phyloP scores from a whole-genome alignment of 2,113 vertebrate species.

The Caranx ignobilis region DNA sequence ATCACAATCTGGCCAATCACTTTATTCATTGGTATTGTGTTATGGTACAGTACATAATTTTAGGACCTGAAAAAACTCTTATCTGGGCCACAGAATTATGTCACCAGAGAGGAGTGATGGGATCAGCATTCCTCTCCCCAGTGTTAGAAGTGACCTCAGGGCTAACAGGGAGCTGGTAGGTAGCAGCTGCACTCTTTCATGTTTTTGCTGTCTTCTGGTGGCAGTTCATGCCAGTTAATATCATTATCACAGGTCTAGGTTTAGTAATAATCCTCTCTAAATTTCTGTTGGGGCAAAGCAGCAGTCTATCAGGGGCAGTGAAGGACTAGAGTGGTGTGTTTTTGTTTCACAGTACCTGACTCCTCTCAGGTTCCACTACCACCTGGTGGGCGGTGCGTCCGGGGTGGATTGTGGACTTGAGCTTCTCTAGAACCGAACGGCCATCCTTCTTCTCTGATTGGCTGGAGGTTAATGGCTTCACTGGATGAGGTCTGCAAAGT shows the following conservation, averaged over 20 bases:
- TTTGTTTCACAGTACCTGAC: slow-evolving; percentile 67
- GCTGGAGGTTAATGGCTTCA: slow-evolving; percentile 90
- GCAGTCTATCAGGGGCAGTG: background rate
- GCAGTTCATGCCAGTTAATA: background rate
- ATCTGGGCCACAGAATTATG: slow-evolving; percentile 52
- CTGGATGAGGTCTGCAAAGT: slow-evolving; percentile 90
- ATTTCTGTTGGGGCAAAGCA: background rate
- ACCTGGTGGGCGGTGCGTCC: slow-evolving; percentile 75
- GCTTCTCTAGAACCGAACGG: slow-evolving; percentile 89
- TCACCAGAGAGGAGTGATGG: slow-evolving; percentile 23
- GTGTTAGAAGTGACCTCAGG: slow-evolving; percentile 39
- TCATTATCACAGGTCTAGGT: background rate
- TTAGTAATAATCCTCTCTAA: background rate
- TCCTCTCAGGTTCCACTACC: slow-evolving; percentile 76
- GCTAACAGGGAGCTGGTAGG: slow-evolving; percentile 31
- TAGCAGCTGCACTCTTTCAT: slow-evolving; percentile 21
- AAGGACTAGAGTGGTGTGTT: background rate
- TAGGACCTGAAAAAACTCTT: background rate
- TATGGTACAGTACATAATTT: background rate
- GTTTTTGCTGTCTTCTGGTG: background rate
- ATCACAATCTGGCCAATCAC: background rate
- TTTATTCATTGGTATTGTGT: background rate
- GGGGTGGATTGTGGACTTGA: slow-evolving; percentile 87
- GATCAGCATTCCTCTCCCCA: slow-evolving; percentile 55
- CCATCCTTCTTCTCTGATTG: slow-evolving; percentile 85